Base-by-base conservation (phyloP, 2,113 vertebrate genomes). In the Podocnemis expansa region DNA sequence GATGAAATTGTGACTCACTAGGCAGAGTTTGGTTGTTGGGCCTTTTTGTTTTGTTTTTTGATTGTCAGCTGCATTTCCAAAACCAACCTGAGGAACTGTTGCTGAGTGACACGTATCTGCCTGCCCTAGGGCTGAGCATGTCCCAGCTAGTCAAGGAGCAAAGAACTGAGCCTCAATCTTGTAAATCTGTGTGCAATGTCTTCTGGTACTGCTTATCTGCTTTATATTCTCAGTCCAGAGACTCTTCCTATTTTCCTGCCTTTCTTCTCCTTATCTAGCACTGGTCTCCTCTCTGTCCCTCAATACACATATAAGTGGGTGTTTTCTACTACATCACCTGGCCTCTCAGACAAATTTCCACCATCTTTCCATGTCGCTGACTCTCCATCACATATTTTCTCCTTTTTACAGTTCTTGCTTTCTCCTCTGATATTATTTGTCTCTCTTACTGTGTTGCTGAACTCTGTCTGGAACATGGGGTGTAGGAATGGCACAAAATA, bases 11-110 rank as follows among this genome's bases (percentile, higher is more conserved):
- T 25, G 75, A 85, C 80, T 85, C 60, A 84, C 5, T 87, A 86
- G 84, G 60, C 54, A 80, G 0, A 0, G 24, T 27, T 70, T 70
- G 63, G 19, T 67, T n/a, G 60, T n/a, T 41, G 38, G 38, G 38
- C 17, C 22, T 21, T 58, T 58, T 58, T 67, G 16, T 63, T 43
- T 12, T 75, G 22, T 93, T 94, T 83, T 76, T 75, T 91, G 89
- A 73, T 76, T 63, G 4, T 84, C n/a, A 5, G n/a, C 43, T 93
- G 29, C 47, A 85, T 34, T 63, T 78, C 49, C 79, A 79, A 84
- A 89, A 93, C 2, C 38, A 78, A 43, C 41, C 63, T 56, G 78
- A 87, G 78, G 88, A 87, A 52, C 16, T 80, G 90, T 60, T 88
- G 82, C 58, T 41, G 76, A 2, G 88, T 83, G 84, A 16, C 14